Evolutionary conservation across 2,113 vertebrate species (phyloP).

Genomic region (Planiliza haematocheilus): DNA sequence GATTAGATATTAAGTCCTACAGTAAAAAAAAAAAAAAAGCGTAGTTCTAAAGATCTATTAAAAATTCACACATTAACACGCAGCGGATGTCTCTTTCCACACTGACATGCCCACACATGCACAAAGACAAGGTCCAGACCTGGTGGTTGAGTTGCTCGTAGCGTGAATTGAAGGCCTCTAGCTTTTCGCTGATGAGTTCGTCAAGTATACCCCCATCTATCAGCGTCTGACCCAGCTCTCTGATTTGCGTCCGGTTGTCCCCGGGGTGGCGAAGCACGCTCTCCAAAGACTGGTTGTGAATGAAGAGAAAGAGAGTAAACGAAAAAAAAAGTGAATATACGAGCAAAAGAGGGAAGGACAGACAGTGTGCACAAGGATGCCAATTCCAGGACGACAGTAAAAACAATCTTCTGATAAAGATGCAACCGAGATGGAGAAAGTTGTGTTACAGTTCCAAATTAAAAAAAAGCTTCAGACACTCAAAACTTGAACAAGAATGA

Average conservation of each 20-base stretch:
- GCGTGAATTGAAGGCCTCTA: constrained; percentile 92
- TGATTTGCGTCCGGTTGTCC: constrained; percentile 97
- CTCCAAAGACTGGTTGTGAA: constrained; percentile 87
- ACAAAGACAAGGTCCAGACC: constrained; percentile 81
- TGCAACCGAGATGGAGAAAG: neutral
- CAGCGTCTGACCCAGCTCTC: constrained; percentile 96
- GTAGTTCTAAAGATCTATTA: neutral
- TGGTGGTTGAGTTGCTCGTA: constrained; percentile 92
- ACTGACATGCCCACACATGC: neutral
- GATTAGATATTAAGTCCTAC: neutral
- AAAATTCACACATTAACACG: neutral
- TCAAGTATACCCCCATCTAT: constrained; percentile 98
- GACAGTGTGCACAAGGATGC: neutral
- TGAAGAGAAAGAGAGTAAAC: constrained; percentile 31
- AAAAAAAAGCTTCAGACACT: too few species aligned
- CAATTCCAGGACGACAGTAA: neutral
- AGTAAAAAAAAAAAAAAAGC: too few species aligned
- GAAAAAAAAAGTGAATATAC: neutral
- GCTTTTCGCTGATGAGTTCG: constrained; percentile 96
- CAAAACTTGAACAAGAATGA: neutral
- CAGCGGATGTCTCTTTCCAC: too few species aligned
- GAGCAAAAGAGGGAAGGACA: neutral
- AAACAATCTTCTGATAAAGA: constrained; percentile 4
- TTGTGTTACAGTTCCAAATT: constrained; percentile 15
- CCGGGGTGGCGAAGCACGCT: constrained; percentile 92